Evolutionary conservation across 2,113 vertebrate species (phyloP).

Genomic region (Xiphorhynchus elegans): DNA sequence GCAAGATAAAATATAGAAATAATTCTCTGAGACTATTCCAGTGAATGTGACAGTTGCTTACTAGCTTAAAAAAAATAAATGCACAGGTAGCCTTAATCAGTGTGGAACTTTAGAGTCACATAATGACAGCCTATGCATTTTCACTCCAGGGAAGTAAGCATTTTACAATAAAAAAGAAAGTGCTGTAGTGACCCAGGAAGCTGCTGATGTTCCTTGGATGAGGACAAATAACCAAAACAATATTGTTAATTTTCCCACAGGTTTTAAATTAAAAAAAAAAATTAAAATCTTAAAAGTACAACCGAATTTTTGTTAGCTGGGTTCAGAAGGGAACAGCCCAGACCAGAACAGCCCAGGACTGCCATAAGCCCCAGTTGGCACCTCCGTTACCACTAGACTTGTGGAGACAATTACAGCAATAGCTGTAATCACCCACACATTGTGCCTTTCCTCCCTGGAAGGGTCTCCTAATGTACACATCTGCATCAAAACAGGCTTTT

Average conservation of each 20-base stretch:
- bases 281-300: not conserved
- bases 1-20: not conserved
- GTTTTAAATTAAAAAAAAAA: conserved; percentile 46
- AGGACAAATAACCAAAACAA: conserved; percentile 49
- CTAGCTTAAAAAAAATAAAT: not conserved
- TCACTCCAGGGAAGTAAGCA: not conserved
- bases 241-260: conserved; percentile 45
- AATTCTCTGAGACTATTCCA: not conserved
- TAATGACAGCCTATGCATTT: not conserved
- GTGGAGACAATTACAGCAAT: not conserved
- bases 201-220: not conserved
- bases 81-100: not conserved
- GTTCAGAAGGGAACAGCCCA: not conserved
- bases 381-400: not conserved
- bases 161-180: conserved; percentile 32
- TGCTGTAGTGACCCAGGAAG: not conserved
- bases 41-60: not conserved
- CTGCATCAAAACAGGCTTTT: not conserved
- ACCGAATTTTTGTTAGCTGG: not conserved
- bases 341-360: not conserved
- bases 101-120: not conserved
- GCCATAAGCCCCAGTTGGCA: fast-evolving
- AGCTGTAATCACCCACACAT: not conserved
- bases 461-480: not conserved
- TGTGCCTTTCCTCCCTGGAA: not conserved